Evolutionary conservation across 2,113 vertebrate genomes (phyloP).

Genomic region (Ictidomys tridecemlineatus): DNA sequence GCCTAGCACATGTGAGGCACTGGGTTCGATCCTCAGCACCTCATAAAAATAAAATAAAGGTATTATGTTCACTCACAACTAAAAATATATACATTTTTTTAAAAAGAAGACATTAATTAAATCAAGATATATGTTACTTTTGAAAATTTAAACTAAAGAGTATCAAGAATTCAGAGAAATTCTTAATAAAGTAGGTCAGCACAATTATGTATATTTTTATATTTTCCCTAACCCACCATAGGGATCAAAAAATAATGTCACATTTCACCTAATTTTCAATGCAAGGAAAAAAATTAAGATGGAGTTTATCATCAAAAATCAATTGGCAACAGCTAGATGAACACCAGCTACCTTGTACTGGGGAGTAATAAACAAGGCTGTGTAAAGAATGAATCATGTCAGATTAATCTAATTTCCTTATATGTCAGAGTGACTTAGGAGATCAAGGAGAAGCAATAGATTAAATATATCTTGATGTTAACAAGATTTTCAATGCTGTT

Average conservation of each 20-base stretch:
- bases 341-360: slow-evolving; percentile 45
- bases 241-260: neutral
- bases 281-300: neutral
- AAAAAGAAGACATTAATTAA: neutral
- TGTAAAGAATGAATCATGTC: slow-evolving; percentile 80
- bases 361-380: slow-evolving; percentile 77
- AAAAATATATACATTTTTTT: no score
- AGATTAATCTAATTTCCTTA: slow-evolving; percentile 82
- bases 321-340: slow-evolving; percentile 76
- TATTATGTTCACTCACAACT: no score
- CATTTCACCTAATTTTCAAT: slow-evolving; percentile 45
- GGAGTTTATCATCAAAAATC: slow-evolving; percentile 77
- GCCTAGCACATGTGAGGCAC: no score
- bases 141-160: neutral
- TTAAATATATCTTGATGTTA: slow-evolving; percentile 81
- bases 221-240: neutral
- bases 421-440: slow-evolving; percentile 81
- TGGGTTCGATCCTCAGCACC: no score
- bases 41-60: no score
- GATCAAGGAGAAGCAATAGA: slow-evolving; percentile 80
- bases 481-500: slow-evolving; percentile 76
- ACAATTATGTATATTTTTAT: neutral
- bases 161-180: neutral
- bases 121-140: neutral
- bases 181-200: neutral